Percentiles rank a stretch among this genome's conserved stretches.
These are phyloP conservation scores for Chrysina gloriosa DNA, from an alignment of 2,888 invertebrate genomes.

Conservation along the genomic window DNA sequence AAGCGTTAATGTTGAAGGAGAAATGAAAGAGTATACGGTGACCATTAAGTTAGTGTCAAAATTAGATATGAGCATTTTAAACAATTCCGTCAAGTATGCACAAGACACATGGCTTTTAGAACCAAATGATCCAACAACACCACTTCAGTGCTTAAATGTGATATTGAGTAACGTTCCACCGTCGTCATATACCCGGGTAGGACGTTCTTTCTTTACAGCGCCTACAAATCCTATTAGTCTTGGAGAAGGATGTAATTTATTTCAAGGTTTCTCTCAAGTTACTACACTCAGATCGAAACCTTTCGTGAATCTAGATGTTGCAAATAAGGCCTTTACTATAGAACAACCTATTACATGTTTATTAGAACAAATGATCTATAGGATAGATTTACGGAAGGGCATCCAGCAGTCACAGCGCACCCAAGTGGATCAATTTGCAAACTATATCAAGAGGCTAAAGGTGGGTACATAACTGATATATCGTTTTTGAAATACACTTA, in stretches of 20 bases:
- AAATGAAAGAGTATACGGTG: slow-evolving; percentile 64
- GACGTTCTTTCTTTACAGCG: slow-evolving; percentile 82
- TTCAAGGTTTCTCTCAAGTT: slow-evolving; percentile 94
- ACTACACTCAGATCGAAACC: slow-evolving; percentile 90
- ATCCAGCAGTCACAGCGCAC: neutral
- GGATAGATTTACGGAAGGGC: neutral
- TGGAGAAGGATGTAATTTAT: slow-evolving; percentile 87
- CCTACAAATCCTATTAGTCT: slow-evolving; percentile 66
- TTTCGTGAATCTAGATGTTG: slow-evolving; percentile 91
- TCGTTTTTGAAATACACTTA: neutral
- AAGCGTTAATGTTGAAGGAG: slow-evolving; percentile 52
- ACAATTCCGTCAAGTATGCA: slow-evolving; percentile 50
- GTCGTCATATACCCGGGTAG: slow-evolving; percentile 69
- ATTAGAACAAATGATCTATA: slow-evolving; percentile 52
- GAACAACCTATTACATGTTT: slow-evolving; percentile 67
- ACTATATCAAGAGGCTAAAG: slow-evolving; percentile 29
- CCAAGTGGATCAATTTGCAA: slow-evolving; percentile 40
- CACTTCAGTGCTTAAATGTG: slow-evolving; percentile 86
- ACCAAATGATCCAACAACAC: slow-evolving; percentile 67
- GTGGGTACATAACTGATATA: neutral
- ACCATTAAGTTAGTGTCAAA: slow-evolving; percentile 68
- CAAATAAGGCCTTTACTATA: slow-evolving; percentile 83
- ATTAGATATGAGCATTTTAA: slow-evolving; percentile 67
- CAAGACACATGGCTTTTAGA: slow-evolving; percentile 45
- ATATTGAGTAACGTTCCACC: slow-evolving; percentile 78